Evolutionary conservation across 2,797 vertebrate species (phyloP).

Genomic region (Remorina albescens): DNA sequence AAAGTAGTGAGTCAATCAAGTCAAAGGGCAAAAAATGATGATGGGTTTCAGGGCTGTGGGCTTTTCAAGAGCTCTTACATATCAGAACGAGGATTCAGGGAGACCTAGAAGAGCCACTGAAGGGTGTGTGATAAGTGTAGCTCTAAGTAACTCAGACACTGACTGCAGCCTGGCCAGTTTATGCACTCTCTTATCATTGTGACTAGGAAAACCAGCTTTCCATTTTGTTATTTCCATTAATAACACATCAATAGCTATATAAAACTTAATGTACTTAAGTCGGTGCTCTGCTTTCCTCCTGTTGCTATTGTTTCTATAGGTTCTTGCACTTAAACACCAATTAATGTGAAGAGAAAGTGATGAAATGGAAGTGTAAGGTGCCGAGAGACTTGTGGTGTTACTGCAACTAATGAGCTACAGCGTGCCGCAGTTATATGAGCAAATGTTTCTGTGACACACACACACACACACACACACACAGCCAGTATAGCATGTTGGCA

Average conservation of each 20-base stretch:
- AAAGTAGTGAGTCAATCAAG: conserved; percentile 35
- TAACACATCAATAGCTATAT: background rate
- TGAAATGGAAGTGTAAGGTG: background rate
- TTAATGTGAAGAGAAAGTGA: conserved; percentile 17
- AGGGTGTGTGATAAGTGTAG: conserved; percentile 17
- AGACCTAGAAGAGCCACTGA: conserved; percentile 21
- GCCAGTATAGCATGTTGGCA: conserved; percentile 47
- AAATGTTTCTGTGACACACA: background rate
- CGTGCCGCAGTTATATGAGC: conserved; percentile 8
- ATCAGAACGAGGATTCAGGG: background rate
- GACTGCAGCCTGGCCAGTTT: background rate
- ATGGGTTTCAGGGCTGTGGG: conserved; percentile 8
- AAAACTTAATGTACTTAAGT: background rate
- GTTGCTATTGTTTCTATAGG: conserved; percentile 10
- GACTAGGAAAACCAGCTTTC: background rate
- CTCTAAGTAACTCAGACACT: background rate
- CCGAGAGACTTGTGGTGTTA: background rate
- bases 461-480: conserved; percentile 3
- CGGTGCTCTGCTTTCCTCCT: background rate
- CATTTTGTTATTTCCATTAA: background rate
- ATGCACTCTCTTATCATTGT: background rate
- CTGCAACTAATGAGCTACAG: conserved; percentile 14
- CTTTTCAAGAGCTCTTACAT: conserved; percentile 13
- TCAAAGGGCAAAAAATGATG: conserved; percentile 11
- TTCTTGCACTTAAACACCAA: conserved; percentile 24